A percentile compares a stretch with the other conserved stretches of the same genome.
Evolutionary conservation across 2,888 invertebrate genomes (phyloP).

Genomic region (Aphidius colemani): DNA sequence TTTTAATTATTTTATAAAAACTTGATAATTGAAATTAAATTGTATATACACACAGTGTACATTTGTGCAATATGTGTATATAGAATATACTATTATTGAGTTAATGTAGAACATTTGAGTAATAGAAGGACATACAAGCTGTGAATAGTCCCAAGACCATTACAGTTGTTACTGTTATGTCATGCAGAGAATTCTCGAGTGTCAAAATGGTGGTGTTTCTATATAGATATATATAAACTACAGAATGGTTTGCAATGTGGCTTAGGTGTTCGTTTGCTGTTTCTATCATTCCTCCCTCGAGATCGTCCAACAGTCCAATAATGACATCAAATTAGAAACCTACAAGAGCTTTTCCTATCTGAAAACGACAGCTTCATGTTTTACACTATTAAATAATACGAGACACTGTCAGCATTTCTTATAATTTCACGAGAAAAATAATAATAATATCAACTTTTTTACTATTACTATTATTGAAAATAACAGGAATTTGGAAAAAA

Average conservation of each 20-base stretch:
- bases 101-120: constrained; percentile 43
- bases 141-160: constrained; percentile 34
- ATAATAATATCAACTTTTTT: neutral
- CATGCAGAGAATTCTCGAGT: constrained; percentile 25
- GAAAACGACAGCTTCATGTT: constrained; percentile 14
- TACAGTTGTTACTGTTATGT: constrained; percentile 35
- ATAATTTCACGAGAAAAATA: neutral
- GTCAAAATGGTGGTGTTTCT: constrained; percentile 10
- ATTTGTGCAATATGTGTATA: no score
- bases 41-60: neutral
- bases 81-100: constrained; percentile 39
- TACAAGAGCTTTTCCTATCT: constrained; percentile 15
- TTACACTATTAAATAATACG: neutral
- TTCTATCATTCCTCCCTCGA: constrained; percentile 10
- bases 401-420: neutral
- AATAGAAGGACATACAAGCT: constrained; percentile 2
- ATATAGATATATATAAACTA: neutral
- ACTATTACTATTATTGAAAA: neutral
- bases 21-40: neutral
- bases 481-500: no score
- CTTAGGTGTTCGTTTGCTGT: constrained; percentile 19
- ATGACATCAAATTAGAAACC: constrained; percentile 25
- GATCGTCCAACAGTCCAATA: constrained; percentile 18
- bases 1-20: no score
- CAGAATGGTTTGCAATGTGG: constrained; percentile 2